Evolutionary conservation across 2,113 vertebrate species (phyloP), one percentile per base, ranked within the genome.

Genomic region (Spheniscus mendiculus): DNA sequence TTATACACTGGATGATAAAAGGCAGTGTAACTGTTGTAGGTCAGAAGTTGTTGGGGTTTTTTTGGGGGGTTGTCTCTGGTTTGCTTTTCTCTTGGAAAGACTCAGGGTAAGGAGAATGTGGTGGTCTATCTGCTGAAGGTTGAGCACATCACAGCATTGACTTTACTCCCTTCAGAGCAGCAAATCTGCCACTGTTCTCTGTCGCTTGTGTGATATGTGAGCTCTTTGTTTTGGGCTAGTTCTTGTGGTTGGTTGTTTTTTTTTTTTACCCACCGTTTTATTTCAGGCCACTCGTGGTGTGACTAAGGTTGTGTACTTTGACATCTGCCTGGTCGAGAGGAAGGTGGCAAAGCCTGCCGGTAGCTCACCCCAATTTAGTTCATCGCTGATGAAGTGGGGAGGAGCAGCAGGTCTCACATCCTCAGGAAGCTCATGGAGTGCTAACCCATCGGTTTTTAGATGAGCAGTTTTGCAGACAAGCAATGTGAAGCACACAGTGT

Each of bases 171-270:
- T 45, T 71, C 27, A 59, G 22, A 61, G 63, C 52, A 55, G 67
- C 45, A 61, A 70, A 53, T 22, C 38, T 73, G 83, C 45, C 1
- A 5, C 56, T 22, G 25, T 55, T 61, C 45, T 76, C 21, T 6
- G 5, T 34, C 4, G 3, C n/a, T 16, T 67, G 23, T 0, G 1
- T 49, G 23, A 38, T 14, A 19, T 2, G 3, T 2, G 4, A 47
- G 16, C 67, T 36, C 42, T 38, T 80, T 65, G n/a, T 49, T 69
- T 65, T 49, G 40, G 49, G 34, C 25, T 70, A 15, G 40, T 61
- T 70, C 32, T 65, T 34, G 10, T 49, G 49, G 11, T 47, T 21
- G 20, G 20, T 32, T 29, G 5, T 12, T 9, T 10, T 10, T 10
- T 23, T n/a, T 62, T 77, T 55, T 53, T 18, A 36, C 16, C 71